These are phyloP conservation scores for Ammodytes dubius DNA, from an alignment of 2,113 vertebrate genomes.

Conservation along the genomic window DNA sequence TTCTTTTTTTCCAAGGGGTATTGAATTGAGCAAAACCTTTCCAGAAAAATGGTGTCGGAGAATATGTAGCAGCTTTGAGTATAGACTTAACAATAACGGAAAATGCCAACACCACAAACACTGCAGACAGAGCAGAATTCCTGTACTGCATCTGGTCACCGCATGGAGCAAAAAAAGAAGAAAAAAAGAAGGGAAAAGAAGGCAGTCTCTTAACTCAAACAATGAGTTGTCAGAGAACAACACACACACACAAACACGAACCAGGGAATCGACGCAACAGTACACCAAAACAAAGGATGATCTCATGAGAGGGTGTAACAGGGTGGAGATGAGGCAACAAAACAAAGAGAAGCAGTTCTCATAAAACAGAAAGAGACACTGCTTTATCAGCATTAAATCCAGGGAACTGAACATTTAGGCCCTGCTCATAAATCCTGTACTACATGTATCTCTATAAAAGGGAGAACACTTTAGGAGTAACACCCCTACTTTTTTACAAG, in stretches of 20 bases:
- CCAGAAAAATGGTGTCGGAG: constrained; percentile 18
- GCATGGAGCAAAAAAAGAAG: background rate
- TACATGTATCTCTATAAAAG: background rate
- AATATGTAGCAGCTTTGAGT: background rate
- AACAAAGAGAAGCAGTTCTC: background rate
- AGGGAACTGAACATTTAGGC: background rate
- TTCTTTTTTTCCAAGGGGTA: background rate
- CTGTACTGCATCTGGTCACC: background rate
- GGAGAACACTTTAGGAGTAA: background rate
- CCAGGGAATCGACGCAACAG: constrained; percentile 32
- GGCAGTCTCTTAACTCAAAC: constrained; percentile 11
- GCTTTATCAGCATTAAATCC: background rate
- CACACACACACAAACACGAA: background rate
- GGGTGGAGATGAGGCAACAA: constrained; percentile 9
- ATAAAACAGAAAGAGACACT: constrained; percentile 2
- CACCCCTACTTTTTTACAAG: background rate
- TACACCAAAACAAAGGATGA: constrained; percentile 30
- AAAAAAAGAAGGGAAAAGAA: no score
- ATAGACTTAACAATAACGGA: constrained; percentile 10
- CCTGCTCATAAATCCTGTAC: background rate
- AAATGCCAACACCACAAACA: constrained; percentile 11
- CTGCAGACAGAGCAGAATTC: constrained; percentile 3
- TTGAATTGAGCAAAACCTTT: constrained; percentile 25
- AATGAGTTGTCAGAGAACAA: constrained; percentile 15
- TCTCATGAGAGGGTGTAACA: constrained; percentile 24